Percentiles rank a stretch among this genome's conserved stretches.
Conservation (phyloP, 2,888 invertebrate species). For the Girardia tigrina region DNA sequence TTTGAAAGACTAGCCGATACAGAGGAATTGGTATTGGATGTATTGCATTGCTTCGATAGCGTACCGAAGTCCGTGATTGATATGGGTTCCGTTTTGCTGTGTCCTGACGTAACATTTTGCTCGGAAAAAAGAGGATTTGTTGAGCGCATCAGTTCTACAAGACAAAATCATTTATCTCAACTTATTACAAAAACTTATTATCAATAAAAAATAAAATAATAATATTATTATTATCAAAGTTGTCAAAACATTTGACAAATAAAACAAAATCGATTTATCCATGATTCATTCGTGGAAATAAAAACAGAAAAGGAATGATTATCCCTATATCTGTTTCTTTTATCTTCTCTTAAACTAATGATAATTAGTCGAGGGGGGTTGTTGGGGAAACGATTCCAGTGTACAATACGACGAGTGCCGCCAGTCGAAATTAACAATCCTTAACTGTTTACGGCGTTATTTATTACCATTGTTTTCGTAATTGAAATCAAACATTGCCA, state of each 20-base stretch:
- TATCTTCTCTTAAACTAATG: background rate
- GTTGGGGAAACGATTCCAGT: background rate
- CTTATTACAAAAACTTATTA: background rate
- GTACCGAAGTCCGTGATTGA: conserved; percentile 9
- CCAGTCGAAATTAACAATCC: background rate
- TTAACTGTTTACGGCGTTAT: background rate
- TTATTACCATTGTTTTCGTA: background rate
- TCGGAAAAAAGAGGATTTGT: background rate
- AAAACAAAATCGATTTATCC: background rate
- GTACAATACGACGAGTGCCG: background rate
- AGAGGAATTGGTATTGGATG: background rate
- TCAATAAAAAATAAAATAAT: background rate
- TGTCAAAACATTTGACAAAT: background rate
- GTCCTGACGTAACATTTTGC: background rate
- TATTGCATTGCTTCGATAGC: conserved; percentile 1
- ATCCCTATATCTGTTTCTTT: background rate
- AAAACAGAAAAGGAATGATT: background rate
- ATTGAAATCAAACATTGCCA: conserved; percentile 3
- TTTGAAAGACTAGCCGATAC: conserved; percentile 11
- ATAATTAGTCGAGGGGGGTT: conserved; percentile 18
- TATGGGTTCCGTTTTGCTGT: conserved; percentile 7
- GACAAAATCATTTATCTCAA: too few relatives aligned
- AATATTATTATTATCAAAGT: background rate
- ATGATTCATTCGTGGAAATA: background rate
- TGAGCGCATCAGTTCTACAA: conserved; percentile 6